Percentiles rank a stretch among this genome's conserved stretches.
phyloP scores from a whole-genome alignment of 1,140 invertebrate genomes.

The Musca vetustissima region DNA sequence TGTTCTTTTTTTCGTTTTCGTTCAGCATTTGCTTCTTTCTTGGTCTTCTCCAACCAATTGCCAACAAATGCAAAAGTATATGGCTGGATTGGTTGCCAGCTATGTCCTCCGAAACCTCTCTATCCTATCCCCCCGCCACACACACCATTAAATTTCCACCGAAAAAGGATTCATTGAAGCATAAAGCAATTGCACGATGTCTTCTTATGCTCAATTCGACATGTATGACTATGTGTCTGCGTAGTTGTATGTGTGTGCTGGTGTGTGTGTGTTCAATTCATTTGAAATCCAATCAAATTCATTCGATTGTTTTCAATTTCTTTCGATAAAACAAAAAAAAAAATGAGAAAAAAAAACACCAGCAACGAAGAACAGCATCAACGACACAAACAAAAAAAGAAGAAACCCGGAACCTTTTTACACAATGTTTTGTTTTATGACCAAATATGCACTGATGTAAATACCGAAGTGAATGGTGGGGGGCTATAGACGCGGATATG shows the following conservation, averaged over 20 bases:
- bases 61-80: too few species aligned
- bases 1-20: too few species aligned
- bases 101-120: too few species aligned
- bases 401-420: constrained; percentile 22
- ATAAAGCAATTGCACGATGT: constrained; percentile 22
- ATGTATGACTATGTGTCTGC: constrained; percentile 1
- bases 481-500: too few species aligned
- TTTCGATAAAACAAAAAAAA: constrained; percentile 22
- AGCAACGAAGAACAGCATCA: background rate
- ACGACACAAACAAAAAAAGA: background rate
- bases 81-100: too few species aligned
- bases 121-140: too few species aligned
- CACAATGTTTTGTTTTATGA: constrained; percentile 24
- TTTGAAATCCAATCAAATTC: constrained; percentile 29
- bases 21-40: too few species aligned
- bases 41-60: too few species aligned
- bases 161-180: constrained; percentile 16
- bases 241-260: background rate
- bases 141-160: too few species aligned
- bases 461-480: too few species aligned
- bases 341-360: too few species aligned
- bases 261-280: constrained; percentile 24
- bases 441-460: constrained; percentile 1
- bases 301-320: constrained; percentile 31
- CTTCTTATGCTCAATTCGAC: constrained; percentile 9